phyloP scores from a whole-genome alignment of 2,888 invertebrate species.

The Ecliptopera silaceata region DNA sequence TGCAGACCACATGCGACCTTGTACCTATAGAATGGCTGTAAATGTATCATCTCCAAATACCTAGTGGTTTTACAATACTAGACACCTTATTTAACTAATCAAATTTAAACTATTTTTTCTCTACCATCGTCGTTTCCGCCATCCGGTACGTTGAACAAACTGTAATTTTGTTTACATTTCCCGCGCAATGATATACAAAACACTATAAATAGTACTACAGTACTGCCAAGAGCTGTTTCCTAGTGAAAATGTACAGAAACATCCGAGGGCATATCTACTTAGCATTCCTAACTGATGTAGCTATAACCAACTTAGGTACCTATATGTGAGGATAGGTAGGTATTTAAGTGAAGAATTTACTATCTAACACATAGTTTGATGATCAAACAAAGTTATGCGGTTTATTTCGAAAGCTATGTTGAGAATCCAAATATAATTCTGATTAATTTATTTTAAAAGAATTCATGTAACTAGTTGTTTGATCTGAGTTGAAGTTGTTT shows the following conservation, averaged over 20 bases:
- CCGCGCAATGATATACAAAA: constrained; percentile 57
- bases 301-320: background rate
- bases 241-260: constrained; percentile 43
- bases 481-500: too few species aligned
- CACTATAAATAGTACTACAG: constrained; percentile 51
- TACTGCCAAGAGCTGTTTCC: constrained; percentile 52
- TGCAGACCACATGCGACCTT: too few species aligned
- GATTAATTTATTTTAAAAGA: background rate
- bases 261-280: constrained; percentile 18
- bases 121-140: constrained; percentile 3
- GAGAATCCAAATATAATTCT: constrained; percentile 4
- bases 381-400: constrained; percentile 12
- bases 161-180: constrained; percentile 66
- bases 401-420: constrained; percentile 2
- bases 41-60: too few species aligned
- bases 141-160: constrained; percentile 41
- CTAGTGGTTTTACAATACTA: too few species aligned
- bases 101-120: too few species aligned
- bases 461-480: background rate
- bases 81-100: too few species aligned
- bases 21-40: too few species aligned
- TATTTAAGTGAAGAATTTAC: constrained; percentile 5
- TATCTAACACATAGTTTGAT: constrained; percentile 16
- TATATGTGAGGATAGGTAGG: background rate
- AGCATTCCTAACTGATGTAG: background rate